These are phyloP conservation scores for Cercopithecus diana DNA, from an alignment of 2,797 vertebrate species.

Conservation along the genomic window DNA sequence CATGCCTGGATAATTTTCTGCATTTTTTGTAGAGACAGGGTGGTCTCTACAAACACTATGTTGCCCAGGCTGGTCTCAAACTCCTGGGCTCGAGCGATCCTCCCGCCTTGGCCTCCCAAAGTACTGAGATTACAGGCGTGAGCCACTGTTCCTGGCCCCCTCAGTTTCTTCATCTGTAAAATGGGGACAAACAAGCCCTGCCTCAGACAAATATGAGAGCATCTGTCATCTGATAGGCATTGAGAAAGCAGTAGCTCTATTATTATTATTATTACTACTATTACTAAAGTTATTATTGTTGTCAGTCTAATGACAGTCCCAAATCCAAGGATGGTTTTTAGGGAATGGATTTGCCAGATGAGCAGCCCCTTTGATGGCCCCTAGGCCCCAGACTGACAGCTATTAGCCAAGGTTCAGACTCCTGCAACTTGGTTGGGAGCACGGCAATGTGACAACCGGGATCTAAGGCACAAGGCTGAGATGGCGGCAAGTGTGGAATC, in stretches of 20 bases:
- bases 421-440: rapidly evolving
- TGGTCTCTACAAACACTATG: background rate
- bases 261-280: too few species aligned
- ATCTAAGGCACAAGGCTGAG: rapidly evolving
- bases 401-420: background rate
- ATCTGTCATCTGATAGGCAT: background rate
- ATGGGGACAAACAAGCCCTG: too few species aligned
- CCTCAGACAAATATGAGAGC: background rate
- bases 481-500: background rate
- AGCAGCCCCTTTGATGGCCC: background rate
- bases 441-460: background rate
- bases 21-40: background rate
- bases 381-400: background rate
- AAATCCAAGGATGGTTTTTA: background rate
- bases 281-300: background rate
- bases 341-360: background rate
- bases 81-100: background rate
- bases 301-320: background rate
- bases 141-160: too few species aligned
- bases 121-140: too few species aligned
- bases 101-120: too few species aligned
- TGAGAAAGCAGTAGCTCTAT: background rate
- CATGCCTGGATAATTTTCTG: background rate
- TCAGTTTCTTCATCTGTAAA: background rate
- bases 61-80: background rate